Base-by-base conservation (phyloP, 2,888 invertebrate species). In the Himalopsyche kuldschensis region DNA sequence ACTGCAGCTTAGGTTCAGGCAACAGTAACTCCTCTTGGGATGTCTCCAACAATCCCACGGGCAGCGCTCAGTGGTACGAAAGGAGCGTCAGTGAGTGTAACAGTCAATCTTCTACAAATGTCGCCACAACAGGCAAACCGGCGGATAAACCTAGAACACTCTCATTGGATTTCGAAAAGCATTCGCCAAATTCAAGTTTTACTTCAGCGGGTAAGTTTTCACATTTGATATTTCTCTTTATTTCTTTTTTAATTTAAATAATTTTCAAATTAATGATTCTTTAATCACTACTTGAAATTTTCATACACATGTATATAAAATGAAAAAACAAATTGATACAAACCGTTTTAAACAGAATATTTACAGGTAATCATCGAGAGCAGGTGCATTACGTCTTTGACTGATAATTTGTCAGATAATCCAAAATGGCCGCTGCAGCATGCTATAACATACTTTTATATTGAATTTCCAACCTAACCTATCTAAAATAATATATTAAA, bases 131-230 rank as follows among this genome's bases (percentile, higher is more conserved):
- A 17, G 78, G 24, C 6, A 84, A 78, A 31, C 87, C 87, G 80
- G 89, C 89, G 75, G 94, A 94, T 88, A 94, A 94, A 88, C 90
- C 93, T 31, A 91, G 95, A 82, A 93, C 95, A 17, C 91, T 96
- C 87, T 95, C 95, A 30, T 91, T 96, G 1, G 96, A 95, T 87
- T 90, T 94, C 78, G 95, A 95, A 87, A 94, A 94, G 87, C 95
- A 93, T 87, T 91, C 88, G 86, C 90, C 90, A 83, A 90, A 89
- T 47, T 85, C 88, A 4, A 86, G 88, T 27, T 86, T 84, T 15
- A 88, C 87, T 32, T 88, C 89, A 4, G 88, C 90, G 20, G 90
- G 90, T 89, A 27, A 82, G 79, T 69, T 20, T 11, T 69, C 15
- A 17, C 6, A 1, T 63, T 4, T 47, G 48, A 1, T 5, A 17